phyloP scores from a whole-genome alignment of 2,113 vertebrate genomes.

The Proterorhinus semilunaris region DNA sequence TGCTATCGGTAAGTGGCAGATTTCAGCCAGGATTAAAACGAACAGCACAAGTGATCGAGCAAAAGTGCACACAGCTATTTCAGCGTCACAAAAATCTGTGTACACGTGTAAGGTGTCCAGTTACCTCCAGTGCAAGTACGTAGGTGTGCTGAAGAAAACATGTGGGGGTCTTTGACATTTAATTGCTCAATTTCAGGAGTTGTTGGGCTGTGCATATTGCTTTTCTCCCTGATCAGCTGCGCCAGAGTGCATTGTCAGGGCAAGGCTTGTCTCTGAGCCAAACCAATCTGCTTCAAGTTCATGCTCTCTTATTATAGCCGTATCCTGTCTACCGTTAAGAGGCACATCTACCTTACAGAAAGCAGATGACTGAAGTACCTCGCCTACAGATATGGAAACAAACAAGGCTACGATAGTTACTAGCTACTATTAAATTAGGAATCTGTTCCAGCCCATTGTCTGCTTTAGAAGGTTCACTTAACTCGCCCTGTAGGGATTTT shows the following conservation, averaged over 20 bases:
- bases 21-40: slow-evolving; percentile 39
- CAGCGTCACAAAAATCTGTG: slow-evolving; percentile 33
- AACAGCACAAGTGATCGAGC: slow-evolving; percentile 36
- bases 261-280: slow-evolving; percentile 41
- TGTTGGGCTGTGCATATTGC: slow-evolving; percentile 47
- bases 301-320: slow-evolving; percentile 43
- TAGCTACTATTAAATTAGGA: no score
- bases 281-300: slow-evolving; percentile 46
- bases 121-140: slow-evolving; percentile 2
- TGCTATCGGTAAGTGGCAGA: slow-evolving; percentile 27
- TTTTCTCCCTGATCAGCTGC: slow-evolving; percentile 42
- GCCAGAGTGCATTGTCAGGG: slow-evolving; percentile 34
- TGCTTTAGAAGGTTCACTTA: no score
- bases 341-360: slow-evolving; percentile 24
- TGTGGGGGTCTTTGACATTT: slow-evolving; percentile 47
- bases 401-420: no score
- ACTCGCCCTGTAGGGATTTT: no score
- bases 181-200: slow-evolving; percentile 48
- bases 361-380: slow-evolving; percentile 21
- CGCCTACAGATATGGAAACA: not conserved
- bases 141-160: slow-evolving; percentile 29
- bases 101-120: slow-evolving; percentile 24
- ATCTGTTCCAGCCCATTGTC: no score
- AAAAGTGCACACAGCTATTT: slow-evolving; percentile 43
- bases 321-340: slow-evolving; percentile 32